Percentiles rank a stretch among this genome's conserved stretches.
phyloP scores from a whole-genome alignment of 2,888 invertebrate genomes.

The Microctonus aethiopoides region DNA sequence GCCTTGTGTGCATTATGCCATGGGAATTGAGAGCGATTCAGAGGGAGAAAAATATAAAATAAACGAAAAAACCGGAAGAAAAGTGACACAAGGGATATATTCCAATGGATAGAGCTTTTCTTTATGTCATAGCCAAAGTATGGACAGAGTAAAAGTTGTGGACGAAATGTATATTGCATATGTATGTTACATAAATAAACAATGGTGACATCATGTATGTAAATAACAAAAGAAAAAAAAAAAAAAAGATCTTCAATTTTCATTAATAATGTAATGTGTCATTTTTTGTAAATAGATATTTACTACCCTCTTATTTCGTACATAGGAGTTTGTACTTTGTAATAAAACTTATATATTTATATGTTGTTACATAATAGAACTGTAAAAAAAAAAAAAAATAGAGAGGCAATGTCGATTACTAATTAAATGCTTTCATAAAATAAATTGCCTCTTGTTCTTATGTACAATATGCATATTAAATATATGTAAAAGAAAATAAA shows the following conservation, averaged over 20 bases:
- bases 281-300: conserved; percentile 31
- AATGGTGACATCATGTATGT: too few relatives aligned
- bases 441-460: conserved; percentile 34
- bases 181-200: too few relatives aligned
- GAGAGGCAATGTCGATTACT: conserved; percentile 21
- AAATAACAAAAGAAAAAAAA: too few relatives aligned
- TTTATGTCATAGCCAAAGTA: not conserved
- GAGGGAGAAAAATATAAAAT: not conserved
- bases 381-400: too few relatives aligned
- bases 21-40: conserved; percentile 7
- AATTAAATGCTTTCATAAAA: conserved; percentile 43
- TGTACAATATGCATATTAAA: not conserved
- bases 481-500: too few relatives aligned
- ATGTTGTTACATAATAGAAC: not conserved
- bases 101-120: not conserved
- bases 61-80: not conserved
- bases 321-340: not conserved
- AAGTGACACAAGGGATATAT: conserved; percentile 3
- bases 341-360: not conserved
- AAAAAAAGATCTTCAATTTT: conserved; percentile 7
- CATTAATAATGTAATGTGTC: conserved; percentile 45
- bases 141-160: not conserved
- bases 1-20: conserved; percentile 20
- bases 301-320: conserved; percentile 32
- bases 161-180: too few relatives aligned